Conservation (phyloP, 2,113 vertebrate species). For the Hiodon alosoides region DNA sequence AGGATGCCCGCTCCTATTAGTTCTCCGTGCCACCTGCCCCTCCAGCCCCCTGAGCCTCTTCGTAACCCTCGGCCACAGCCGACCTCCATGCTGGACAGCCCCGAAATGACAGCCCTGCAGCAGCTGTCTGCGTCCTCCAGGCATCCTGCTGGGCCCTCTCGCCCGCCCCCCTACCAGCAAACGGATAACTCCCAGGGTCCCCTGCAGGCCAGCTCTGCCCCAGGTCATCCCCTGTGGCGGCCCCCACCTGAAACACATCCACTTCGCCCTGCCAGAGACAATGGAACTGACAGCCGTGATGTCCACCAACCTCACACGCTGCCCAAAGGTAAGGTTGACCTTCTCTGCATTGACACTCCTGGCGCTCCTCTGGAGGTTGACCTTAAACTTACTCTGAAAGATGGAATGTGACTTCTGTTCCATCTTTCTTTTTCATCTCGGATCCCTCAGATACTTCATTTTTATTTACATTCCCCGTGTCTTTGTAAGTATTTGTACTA, state of each 20-base stretch:
- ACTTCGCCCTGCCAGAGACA: slow-evolving; percentile 37
- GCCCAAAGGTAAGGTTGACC: slow-evolving; percentile 15
- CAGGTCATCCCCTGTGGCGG: slow-evolving; percentile 40
- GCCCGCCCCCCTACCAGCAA: slow-evolving; percentile 27
- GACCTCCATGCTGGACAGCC: slow-evolving; percentile 94
- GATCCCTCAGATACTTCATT: neutral
- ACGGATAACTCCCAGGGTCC: slow-evolving; percentile 50
- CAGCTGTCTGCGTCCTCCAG: slow-evolving; percentile 86
- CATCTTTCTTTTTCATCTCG: neutral
- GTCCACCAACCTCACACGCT: slow-evolving; percentile 19
- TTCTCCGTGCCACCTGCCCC: slow-evolving; percentile 39
- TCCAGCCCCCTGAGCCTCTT: slow-evolving; percentile 34
- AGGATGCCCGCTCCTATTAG: slow-evolving; percentile 57
- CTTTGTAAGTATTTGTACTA: too few species aligned
- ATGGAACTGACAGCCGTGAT: slow-evolving; percentile 48
- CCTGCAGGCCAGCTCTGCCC: slow-evolving; percentile 56
- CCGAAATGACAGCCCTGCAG: slow-evolving; percentile 96
- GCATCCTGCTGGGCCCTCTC: slow-evolving; percentile 66
- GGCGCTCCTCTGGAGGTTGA: neutral
- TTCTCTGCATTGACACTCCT: neutral
- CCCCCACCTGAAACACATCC: slow-evolving; percentile 46
- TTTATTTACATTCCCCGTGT: neutral
- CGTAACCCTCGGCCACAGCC: slow-evolving; percentile 67
- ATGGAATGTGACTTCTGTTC: neutral
- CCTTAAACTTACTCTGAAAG: neutral